Conservation (phyloP, 2,113 vertebrate species). For the Sula dactylatra region DNA sequence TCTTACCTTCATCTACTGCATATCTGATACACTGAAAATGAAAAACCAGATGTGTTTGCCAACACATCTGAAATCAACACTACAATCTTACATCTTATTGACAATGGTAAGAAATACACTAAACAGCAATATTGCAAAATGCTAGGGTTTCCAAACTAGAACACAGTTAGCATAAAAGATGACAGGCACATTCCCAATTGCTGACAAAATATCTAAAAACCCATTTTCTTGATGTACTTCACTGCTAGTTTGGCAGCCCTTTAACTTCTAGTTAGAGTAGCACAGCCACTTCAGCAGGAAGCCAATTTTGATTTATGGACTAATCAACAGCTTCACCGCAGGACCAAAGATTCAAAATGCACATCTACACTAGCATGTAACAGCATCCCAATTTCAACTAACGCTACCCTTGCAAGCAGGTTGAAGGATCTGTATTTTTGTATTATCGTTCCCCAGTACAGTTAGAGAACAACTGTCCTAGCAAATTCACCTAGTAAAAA, state of each 20-base stretch:
- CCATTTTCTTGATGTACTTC: background rate
- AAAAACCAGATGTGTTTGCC: background rate
- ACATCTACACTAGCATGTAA: accelerated
- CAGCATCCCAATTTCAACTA: background rate
- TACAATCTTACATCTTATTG: background rate
- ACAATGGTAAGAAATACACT: background rate
- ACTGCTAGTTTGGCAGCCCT: background rate
- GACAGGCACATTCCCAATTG: background rate
- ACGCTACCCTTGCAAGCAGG: background rate
- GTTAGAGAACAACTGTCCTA: background rate
- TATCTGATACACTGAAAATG: background rate
- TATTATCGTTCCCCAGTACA: background rate
- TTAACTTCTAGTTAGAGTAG: background rate
- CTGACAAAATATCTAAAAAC: background rate
- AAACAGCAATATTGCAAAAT: background rate
- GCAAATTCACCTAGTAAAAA: background rate
- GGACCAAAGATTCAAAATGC: background rate
- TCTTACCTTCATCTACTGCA: background rate
- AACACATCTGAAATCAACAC: background rate
- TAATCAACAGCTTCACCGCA: background rate
- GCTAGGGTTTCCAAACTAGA: background rate
- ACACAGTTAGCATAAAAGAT: background rate
- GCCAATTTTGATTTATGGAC: background rate
- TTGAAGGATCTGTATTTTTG: background rate
- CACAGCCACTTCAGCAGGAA: background rate